Base-by-base conservation (phyloP, 2,113 vertebrate species). In the Tauraco erythrolophus region DNA sequence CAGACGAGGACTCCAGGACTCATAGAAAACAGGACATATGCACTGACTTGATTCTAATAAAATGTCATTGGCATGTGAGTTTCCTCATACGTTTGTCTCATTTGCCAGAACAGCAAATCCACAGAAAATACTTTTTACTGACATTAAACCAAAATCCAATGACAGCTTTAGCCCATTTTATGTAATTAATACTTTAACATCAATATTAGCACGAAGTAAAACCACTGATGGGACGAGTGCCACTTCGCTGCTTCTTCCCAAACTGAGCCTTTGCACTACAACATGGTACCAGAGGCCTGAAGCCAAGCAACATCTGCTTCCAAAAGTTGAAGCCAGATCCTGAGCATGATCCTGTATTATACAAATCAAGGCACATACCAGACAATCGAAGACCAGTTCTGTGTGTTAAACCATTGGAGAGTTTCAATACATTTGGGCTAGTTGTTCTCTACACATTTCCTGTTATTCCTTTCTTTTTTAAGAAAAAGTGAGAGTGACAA, bases 61-160 rank as follows among this genome's bases (percentile, higher is more conserved):
- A 69, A 77, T 43, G 13, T 82, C 53, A n/a, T 33, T 86, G 75
- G 15, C 62, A 66, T 66, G 58, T 46, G 54, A 65, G 48, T 78
- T 92, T 95, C 30, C n/a, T 93, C 75, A 76, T 41, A 62, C 22
- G 14, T 65, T 80, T 93, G 64, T 57, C 66, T 72, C 58, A 57
- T 80, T 92, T 92, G 14, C 43, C 56, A 74, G 54, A 92, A 65
- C 13, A 79, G 31, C n/a, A 95, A 86, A 95, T 83, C 71, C 71
- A 58, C 50, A 88, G 58, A 92, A 94, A 88, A 61, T 79, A 46
- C 46, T 92, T 88, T 95, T 93, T 74, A 82, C n/a, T 72, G 70
- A 69, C 61, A 88, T 84, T 82, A 62, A 95, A 84, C 54, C n/a
- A 85, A 94, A 90, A 92, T 54, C 71, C 23, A 86, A 88, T 54